phyloP scores from a whole-genome alignment of 2,888 invertebrate genomes.

The Hydrotaea cyrtoneurina region DNA sequence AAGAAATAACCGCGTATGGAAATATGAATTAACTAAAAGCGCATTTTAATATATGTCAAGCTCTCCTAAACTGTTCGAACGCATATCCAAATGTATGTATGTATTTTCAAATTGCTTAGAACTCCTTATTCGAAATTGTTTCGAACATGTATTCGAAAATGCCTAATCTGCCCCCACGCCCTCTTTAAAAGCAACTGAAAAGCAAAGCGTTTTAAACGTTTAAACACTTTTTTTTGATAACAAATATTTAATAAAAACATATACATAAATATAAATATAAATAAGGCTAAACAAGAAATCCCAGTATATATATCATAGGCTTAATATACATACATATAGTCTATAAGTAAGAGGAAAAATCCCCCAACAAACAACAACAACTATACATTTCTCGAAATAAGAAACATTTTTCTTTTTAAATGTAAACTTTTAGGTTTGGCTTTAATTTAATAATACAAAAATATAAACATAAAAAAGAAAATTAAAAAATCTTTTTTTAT shows the following conservation, averaged over 20 bases:
- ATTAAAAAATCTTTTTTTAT: constrained; percentile 45
- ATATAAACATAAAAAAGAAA: constrained; percentile 2
- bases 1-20: neutral
- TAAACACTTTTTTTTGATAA: constrained; percentile 60
- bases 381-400: constrained; percentile 61
- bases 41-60: neutral
- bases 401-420: constrained; percentile 49
- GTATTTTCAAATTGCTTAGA: neutral
- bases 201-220: constrained; percentile 58
- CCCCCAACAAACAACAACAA: constrained; percentile 32
- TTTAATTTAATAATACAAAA: constrained; percentile 45
- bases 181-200: neutral
- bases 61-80: neutral
- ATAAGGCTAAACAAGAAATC: neutral
- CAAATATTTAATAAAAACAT: constrained; percentile 57
- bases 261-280: constrained; percentile 34
- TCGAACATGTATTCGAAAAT: neutral
- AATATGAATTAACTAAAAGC: neutral
- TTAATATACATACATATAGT: constrained; percentile 40
- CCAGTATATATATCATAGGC: constrained; percentile 66
- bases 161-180: neutral
- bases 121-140: neutral
- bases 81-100: neutral
- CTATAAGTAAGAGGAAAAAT: constrained; percentile 48
- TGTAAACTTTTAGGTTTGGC: constrained; percentile 57